phyloP scores from a whole-genome alignment of 1,140 invertebrate species.

The Drosophila cardini region DNA sequence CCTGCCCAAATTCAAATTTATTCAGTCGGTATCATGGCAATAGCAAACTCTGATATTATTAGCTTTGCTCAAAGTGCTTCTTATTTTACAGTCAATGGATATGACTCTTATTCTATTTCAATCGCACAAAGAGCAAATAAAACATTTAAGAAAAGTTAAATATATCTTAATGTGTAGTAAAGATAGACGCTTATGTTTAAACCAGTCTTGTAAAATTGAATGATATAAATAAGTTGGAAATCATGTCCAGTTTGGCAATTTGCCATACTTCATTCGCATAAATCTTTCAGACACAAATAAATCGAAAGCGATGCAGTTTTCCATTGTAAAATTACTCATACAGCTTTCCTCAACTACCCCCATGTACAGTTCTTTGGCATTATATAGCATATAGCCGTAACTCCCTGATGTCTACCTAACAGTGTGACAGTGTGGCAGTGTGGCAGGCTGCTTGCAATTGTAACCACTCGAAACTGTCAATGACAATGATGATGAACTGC shows the following conservation, averaged over 20 bases:
- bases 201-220: slow-evolving; percentile 1
- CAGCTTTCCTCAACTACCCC: too few species aligned
- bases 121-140: background rate
- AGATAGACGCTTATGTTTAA: slow-evolving; percentile 2
- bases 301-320: slow-evolving; percentile 75
- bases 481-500: slow-evolving; percentile 83
- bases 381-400: background rate
- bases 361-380: background rate
- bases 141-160: background rate
- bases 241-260: slow-evolving; percentile 42
- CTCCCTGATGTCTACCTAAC: slow-evolving; percentile 16
- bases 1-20: slow-evolving; percentile 62
- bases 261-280: slow-evolving; percentile 47
- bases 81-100: slow-evolving; percentile 32
- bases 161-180: background rate
- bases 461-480: slow-evolving; percentile 81
- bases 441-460: slow-evolving; percentile 66
- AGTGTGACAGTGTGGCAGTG: slow-evolving; percentile 2
- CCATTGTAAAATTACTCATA: slow-evolving; percentile 21
- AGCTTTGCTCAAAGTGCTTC: slow-evolving; percentile 40
- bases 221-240: slow-evolving; percentile 32
- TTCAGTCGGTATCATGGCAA: slow-evolving; percentile 36
- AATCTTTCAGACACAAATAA: slow-evolving; percentile 64
- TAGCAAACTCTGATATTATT: slow-evolving; percentile 44
- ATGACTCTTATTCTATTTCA: background rate